Base-by-base conservation (phyloP, 2,797 vertebrate species). In the Anguilla obscura region DNA sequence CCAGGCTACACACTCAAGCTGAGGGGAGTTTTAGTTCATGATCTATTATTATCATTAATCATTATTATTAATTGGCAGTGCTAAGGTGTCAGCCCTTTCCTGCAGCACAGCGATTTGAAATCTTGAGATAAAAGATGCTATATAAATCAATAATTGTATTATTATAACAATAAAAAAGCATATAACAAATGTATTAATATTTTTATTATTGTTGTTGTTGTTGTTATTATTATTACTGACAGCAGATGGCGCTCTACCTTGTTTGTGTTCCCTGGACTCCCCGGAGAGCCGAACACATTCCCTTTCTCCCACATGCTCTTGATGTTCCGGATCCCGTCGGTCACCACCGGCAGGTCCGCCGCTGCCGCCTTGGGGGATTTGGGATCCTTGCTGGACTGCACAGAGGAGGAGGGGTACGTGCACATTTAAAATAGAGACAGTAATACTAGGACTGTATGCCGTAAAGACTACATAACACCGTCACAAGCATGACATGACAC, bases 241-340 rank as follows among this genome's bases (percentile, higher is more conserved):
- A 82, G 40, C 48, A 27, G 45, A 48, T 30, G 30, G 21, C 24
- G 52, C 33, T 71, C 12, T 92, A 98, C 98, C 98, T 99, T 99
- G 92, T 98, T 98, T n/a, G 96, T 94, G 89, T 96, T 94, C 1
- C 96, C 97, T 0, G 95, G 90, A 1, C 94, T 92, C 74, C 96
- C 93, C 0, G 97, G 95, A 3, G 98, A 96, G 83, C 95, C 92
- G 89, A 98, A 99, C 71, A 97, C 98, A 14, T 97, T 97, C 86
- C 98, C 98, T 91, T 97, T 99, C 95, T 99, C 98, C 98, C 98
- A 99, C 98, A 99, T 99, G 95, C 97, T 99, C 96, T 99, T 99
- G 93, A 99, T 99, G 82, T 95, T 99, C 88, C 98, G 97, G 33
- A 99, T 97, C 89, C 95, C 94, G 80, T 97, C 96, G 0, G 98